Evolutionary conservation across 2,888 invertebrate species (phyloP).

Genomic region (Agrilus biguttatus): DNA sequence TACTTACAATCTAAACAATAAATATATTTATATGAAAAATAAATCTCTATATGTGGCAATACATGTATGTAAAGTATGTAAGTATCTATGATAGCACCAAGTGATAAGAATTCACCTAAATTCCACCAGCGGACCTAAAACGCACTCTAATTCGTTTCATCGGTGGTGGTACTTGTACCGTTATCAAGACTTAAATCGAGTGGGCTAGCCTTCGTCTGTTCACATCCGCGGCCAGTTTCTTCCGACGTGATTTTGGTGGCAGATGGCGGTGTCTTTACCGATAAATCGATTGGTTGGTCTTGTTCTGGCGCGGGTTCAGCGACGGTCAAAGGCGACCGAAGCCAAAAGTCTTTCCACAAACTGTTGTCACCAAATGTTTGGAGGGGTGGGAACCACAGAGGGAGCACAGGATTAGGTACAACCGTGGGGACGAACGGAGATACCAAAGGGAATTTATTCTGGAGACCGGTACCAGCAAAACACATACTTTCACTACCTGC

Average conservation of each 20-base stretch:
- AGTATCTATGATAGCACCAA: background rate
- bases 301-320: constrained; percentile 44
- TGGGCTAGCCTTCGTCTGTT: constrained; percentile 43
- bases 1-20: too few relatives aligned
- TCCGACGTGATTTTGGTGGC: constrained; percentile 30
- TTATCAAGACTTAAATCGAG: constrained; percentile 48
- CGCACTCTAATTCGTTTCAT: constrained; percentile 7
- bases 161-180: constrained; percentile 14
- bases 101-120: background rate
- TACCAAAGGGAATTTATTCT: constrained; percentile 30
- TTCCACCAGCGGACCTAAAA: background rate
- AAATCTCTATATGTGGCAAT: too few relatives aligned
- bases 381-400: constrained; percentile 17
- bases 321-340: constrained; percentile 37
- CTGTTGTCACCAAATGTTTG: constrained; percentile 25
- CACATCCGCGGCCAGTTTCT: constrained; percentile 9
- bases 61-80: too few relatives aligned
- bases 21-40: too few relatives aligned
- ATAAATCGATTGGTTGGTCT: constrained; percentile 56
- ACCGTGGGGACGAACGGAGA: constrained; percentile 41
- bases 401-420: constrained; percentile 30
- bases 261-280: constrained; percentile 32
- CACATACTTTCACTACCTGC: constrained; percentile 26
- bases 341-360: constrained; percentile 39
- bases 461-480: constrained; percentile 19